These are phyloP conservation scores for Odontocolon sp. DNA, from an alignment of 2,888 invertebrate species.

Conservation along the genomic window DNA sequence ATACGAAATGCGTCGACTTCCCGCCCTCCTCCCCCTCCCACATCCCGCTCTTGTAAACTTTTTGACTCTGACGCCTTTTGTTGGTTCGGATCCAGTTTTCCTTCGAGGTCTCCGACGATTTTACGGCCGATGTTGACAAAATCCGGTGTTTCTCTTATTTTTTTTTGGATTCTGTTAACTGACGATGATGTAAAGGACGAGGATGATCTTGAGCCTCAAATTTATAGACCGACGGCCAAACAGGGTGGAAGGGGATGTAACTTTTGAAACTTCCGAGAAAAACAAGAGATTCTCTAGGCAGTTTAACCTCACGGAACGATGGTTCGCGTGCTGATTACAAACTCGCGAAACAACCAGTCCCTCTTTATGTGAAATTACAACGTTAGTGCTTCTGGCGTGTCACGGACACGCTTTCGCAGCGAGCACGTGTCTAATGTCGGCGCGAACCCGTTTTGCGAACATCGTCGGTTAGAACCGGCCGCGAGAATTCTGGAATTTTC, in stretches of 20 bases:
- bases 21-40: slow-evolving; percentile 53
- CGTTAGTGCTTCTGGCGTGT: slow-evolving; percentile 51
- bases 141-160: too few relatives aligned
- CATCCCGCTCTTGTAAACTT: not conserved
- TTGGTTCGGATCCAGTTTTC: slow-evolving; percentile 36
- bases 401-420: slow-evolving; percentile 57
- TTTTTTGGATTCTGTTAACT: too few relatives aligned
- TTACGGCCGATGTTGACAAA: too few relatives aligned
- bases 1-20: slow-evolving; percentile 31
- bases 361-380: slow-evolving; percentile 53
- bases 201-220: too few relatives aligned
- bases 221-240: too few relatives aligned
- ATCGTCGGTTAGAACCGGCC: not conserved
- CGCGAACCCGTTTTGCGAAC: slow-evolving; percentile 51
- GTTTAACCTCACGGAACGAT: slow-evolving; percentile 30
- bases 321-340: slow-evolving; percentile 60
- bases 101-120: too few relatives aligned
- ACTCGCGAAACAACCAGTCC: slow-evolving; percentile 61
- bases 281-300: slow-evolving; percentile 34
- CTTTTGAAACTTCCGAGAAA: slow-evolving; percentile 43
- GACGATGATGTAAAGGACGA: too few relatives aligned
- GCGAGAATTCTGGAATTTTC: not conserved
- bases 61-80: slow-evolving; percentile 6
- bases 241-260: too few relatives aligned
- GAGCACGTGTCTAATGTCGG: slow-evolving; percentile 58